Evolutionary conservation across 1,140 invertebrate species (phyloP), one percentile per base, ranked within the genome.

Genomic region (Diorhabda carinulata): DNA sequence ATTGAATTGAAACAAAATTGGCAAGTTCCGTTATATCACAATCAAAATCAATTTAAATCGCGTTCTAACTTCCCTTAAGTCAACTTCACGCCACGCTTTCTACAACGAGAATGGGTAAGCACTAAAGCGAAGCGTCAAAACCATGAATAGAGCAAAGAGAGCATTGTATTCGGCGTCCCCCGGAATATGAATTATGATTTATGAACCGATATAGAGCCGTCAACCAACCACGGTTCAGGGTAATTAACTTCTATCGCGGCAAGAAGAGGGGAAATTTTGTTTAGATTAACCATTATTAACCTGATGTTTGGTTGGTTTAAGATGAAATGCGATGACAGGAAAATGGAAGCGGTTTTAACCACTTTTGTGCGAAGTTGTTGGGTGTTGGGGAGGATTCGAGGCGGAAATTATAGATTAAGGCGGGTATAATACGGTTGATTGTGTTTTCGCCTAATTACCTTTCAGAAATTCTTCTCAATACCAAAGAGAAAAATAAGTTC

Each of bases 151-250:
- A 70, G 74, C 68, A 6, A 60, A 52, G 63, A 66, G 52, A 74
- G 61, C 73, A 69, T 71, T 73, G 73, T 74, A 73, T 74, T 62
- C 69, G 68, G 71, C 67, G 65, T 66, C 61, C 69, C 73, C 73
- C 70, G 60, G 73, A 70, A 74, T 76, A 76, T 76, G 75, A 76
- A 76, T 74, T 74, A 76, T 76, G 75, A 76, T 76, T 76, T 76
- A 76, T 76, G 75, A 72, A 10, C 58, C 71, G 69, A 68, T 68
- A 66, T 64, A 57, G 67, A 61, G 67, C 47, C 75, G 72, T 73
- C 71, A 77, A 71, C 75, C 75, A 77, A 77, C 75, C 75, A 74
- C 73, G 70, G 75, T 77, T 77, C 75, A 61, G 75, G 75, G 75
- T 75, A 75, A 77, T 75, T 77, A 75, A 77, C 73, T 72, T 73